A percentile compares a stretch with the other conserved stretches of the same genome.
These are phyloP conservation scores for Holothuria glaberrima DNA, from an alignment of 35 echinoderm and acorn worm genomes.

Conservation along the genomic window DNA sequence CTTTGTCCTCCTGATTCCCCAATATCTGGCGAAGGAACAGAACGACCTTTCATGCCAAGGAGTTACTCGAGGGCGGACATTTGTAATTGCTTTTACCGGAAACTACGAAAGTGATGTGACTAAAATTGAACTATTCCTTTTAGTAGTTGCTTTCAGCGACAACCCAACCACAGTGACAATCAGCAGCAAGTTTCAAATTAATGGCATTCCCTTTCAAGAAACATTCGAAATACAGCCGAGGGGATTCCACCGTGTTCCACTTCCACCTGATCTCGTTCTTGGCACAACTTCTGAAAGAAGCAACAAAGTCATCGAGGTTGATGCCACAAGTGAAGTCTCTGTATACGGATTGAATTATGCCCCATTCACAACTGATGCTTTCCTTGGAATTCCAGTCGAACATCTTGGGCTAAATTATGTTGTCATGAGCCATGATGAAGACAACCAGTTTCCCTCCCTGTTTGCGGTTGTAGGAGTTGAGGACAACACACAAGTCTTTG, in stretches of 20 bases:
- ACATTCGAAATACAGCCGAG: conserved; percentile 47
- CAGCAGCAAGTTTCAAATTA: conserved; percentile 56
- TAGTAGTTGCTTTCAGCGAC: conserved; percentile 75
- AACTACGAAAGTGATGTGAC: too few species aligned
- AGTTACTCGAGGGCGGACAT: too few species aligned
- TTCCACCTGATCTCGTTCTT: conserved; percentile 56
- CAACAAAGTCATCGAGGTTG: conserved; percentile 57
- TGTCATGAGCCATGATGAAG: background rate
- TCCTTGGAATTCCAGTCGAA: conserved; percentile 63
- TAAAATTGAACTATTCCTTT: too few species aligned
- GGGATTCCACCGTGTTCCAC: background rate
- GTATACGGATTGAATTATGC: conserved; percentile 54
- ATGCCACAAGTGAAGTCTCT: conserved; percentile 63
- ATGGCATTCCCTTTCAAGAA: conserved; percentile 38
- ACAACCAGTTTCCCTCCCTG: background rate
- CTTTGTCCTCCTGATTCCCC: background rate
- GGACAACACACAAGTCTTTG: conserved; percentile 48
- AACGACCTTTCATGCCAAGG: too few species aligned
- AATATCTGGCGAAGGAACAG: too few species aligned
- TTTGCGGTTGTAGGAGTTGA: conserved; percentile 63
- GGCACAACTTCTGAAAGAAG: conserved; percentile 31
- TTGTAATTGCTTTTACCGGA: too few species aligned
- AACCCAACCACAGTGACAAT: conserved; percentile 67
- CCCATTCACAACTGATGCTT: conserved; percentile 66
- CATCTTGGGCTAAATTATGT: conserved; percentile 63